Evolutionary conservation across 2,888 invertebrate genomes (phyloP), one percentile per base, ranked within the genome.

Genomic region (Clitarchus hookeri): DNA sequence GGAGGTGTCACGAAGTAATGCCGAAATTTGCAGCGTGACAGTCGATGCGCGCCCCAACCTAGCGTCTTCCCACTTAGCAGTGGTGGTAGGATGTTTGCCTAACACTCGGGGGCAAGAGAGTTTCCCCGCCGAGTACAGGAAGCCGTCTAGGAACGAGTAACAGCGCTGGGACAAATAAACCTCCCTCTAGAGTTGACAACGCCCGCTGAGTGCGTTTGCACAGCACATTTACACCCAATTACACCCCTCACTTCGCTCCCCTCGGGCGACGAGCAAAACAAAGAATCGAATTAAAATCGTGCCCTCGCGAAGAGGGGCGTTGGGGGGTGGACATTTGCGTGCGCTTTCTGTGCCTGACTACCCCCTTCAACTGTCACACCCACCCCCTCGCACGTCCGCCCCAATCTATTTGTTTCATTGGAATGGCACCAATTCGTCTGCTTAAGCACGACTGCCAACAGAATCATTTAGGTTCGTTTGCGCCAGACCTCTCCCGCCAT

Each of bases 341-440:
- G 65, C 19, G 65, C 65, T 65, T 65, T 65, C 65, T n/a, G 65
- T 65, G 65, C n/a, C 65, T 65, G 65, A n/a, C 65, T n/a, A 65
- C n/a, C 53, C 53, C 53, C 53, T 19, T 53, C 53, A 16, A 12
- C 19, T 53, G 53, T 36, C 53, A 8, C 53, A 2, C 53, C 36
- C 36, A 2, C 48, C 48, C 65, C 65, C 65, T 19, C 16, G 65
- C 65, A 65, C 65, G 19, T 65, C 65, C 65, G 16, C 65, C 65
- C 65, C 65, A 65, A 65, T 65, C n/a, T 6, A 65, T 65, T 65
- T 65, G 65, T 65, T 65, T 65, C 65, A 65, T 19, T 65, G 65
- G 65, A 65, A 65, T 65, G 65, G 65, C 65, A 65, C 65, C 65
- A n/a, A 65, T 65, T 65, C 65, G 65, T 65, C 65, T 65, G 65